Conservation (phyloP, 2,113 vertebrate genomes). For the Gymnobelideus leadbeateri region DNA sequence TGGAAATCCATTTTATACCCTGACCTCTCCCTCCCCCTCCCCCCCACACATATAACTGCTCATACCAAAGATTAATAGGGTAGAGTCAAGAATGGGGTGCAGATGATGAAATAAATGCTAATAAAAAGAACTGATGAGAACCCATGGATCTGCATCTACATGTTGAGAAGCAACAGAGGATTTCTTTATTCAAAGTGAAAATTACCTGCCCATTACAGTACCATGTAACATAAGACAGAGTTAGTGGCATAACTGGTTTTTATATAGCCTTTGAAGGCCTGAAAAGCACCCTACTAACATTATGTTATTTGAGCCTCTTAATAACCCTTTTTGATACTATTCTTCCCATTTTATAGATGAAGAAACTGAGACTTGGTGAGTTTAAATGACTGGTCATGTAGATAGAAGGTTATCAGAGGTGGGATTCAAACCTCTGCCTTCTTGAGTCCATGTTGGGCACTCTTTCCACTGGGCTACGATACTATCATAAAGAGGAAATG, state of each 20-base stretch:
- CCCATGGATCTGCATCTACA: constrained; percentile 2
- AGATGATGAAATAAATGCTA: constrained; percentile 14
- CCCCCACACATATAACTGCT: not conserved
- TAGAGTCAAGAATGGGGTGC: constrained; percentile 20
- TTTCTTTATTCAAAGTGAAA: constrained; percentile 40
- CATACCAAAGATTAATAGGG: constrained; percentile 16
- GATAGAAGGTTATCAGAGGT: not conserved
- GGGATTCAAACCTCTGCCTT: not conserved
- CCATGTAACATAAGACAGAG: constrained; percentile 35
- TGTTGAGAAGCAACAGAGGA: constrained; percentile 35
- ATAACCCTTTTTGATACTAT: not conserved
- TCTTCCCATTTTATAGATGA: not conserved
- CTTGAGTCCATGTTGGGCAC: not conserved
- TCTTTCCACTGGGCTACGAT: not conserved
- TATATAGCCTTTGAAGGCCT: not conserved
- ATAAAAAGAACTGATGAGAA: not conserved
- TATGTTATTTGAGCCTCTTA: not conserved
- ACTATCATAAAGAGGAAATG: not conserved
- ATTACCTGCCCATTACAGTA: constrained; percentile 26
- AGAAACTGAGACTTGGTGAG: not conserved
- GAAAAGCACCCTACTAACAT: not conserved
- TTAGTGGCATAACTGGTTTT: not conserved
- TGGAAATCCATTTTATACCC: constrained; percentile 28
- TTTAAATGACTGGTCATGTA: not conserved
- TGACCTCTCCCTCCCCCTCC: not conserved